A percentile compares a stretch with the other conserved stretches of the same genome.
Conservation (phyloP, 2,888 invertebrate species). For the Gandaritis pyraliata region DNA sequence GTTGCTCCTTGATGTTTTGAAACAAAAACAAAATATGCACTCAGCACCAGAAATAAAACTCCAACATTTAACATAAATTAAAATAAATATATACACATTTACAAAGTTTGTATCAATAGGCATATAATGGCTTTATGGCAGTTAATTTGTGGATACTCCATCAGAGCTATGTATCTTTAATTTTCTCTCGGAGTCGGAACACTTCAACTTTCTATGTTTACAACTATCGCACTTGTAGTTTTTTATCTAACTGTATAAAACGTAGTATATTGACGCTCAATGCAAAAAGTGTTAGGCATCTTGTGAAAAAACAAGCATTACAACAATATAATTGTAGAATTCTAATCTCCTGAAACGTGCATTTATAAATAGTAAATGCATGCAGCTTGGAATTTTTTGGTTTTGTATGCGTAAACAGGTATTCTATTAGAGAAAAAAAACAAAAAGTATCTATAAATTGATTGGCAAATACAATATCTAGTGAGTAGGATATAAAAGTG, state of each 20-base stretch:
- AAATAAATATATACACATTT: slow-evolving; percentile 76
- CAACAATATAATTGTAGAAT: slow-evolving; percentile 14
- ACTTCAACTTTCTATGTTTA: not conserved
- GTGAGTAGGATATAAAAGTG: slow-evolving; percentile 26
- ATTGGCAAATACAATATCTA: slow-evolving; percentile 28
- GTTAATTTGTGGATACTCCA: slow-evolving; percentile 25
- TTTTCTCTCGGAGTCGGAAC: slow-evolving; percentile 1
- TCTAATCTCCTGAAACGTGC: slow-evolving; percentile 4
- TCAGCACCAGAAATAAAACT: slow-evolving; percentile 69
- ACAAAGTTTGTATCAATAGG: slow-evolving; percentile 55
- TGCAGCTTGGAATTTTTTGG: slow-evolving; percentile 4
- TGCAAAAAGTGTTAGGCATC: slow-evolving; percentile 21
- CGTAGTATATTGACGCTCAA: slow-evolving; percentile 11
- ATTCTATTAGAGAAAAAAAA: slow-evolving; percentile 8
- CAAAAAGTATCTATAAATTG: slow-evolving; percentile 7
- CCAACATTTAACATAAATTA: slow-evolving; percentile 71
- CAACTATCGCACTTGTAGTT: slow-evolving; percentile 9
- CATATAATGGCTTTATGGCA: slow-evolving; percentile 31
- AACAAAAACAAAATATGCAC: slow-evolving; percentile 62
- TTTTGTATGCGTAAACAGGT: not conserved
- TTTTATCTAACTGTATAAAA: slow-evolving; percentile 11
- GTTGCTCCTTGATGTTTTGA: slow-evolving; percentile 41
- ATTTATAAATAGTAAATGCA: slow-evolving; percentile 26
- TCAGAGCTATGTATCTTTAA: slow-evolving; percentile 17
- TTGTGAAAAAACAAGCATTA: slow-evolving; percentile 17